Evolutionary conservation across 1,140 invertebrate species (phyloP), one percentile per base, ranked within the genome.

Genomic region (Aplysia californica): DNA sequence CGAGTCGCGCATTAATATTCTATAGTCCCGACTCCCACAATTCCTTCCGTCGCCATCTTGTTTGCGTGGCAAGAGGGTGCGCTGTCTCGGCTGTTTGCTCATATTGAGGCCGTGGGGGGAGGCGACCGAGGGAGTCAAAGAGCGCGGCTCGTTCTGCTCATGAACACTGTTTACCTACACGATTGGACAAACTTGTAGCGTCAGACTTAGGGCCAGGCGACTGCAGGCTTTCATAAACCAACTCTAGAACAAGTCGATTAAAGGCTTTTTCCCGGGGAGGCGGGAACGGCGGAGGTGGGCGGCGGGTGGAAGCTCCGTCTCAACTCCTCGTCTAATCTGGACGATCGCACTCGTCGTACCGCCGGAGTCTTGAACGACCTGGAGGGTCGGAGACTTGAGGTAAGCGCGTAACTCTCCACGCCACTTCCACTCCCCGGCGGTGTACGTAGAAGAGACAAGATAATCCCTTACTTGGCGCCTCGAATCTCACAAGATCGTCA

Each of bases 401-500:
- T 65, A 18, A 65, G 61, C 3, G 61, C 61, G n/a, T 20, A 5
- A n/a, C 61, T 36, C 61, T 65, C 23, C 20, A 65, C 20, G 21
- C 33, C 61, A 65, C 61, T 65, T 36, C 39, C 39, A 33, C 39
- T 1, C 39, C 35, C 39, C 39, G 26, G 39, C 66, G 20, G 15
- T 44, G 39, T 68, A 26, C 36, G 26, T 2, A 41, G n/a, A 6
- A 26, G 23, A 58, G 68, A 70, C 68, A 55, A 56, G 68, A 56
- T 50, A 70, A 70, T 70, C 68, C 38, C 2, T 70, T 55, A 35
- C 2, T 70, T 70, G 68, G 68, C 68, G 68, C 50, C 68, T 55
- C 23, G 50, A 36, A 6, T 68, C 38, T 68, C 31, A 35, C n/a
- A n/a, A n/a, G n/a, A n/a, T n/a, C n/a, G n/a, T n/a, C n/a, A n/a